Evolutionary conservation across 2,113 vertebrate genomes (phyloP), one percentile per base, ranked within the genome.

Genomic region (Channa argus): DNA sequence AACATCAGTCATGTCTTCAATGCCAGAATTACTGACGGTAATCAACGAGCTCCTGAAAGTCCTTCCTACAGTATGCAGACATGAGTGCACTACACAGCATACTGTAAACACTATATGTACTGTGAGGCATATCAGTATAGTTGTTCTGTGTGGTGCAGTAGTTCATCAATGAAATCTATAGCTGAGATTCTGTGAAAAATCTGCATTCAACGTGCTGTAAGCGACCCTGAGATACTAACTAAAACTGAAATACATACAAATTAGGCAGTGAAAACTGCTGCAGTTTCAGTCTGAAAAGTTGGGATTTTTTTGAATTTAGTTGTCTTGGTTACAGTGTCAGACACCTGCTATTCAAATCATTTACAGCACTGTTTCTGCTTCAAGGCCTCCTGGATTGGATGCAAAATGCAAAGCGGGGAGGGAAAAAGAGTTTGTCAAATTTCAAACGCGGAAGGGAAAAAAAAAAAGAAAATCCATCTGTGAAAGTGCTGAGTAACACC

Each of bases 401-500:
- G 55, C 41, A 41, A 36, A 39, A 69, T 44, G 39, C 77, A 69
- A 68, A 46, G 38, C 4, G 0, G 24, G 24, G 44, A 64, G 41
- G 24, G 5, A 52, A 65, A 76, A 24, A 72, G 33, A 75, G 51
- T 54, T 67, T 50, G 8, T 44, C 66, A n/a, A 75, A 73, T 82
- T 77, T 52, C 33, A 83, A 44, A 61, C 39, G 39, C 7, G 2
- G 3, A 24, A 34, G 33, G 12, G 9, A 66, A 38, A 24, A 24
- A 24, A 24, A 8, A 66, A 38, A n/a, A n/a, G n/a, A n/a, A 10
- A 69, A 15, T 59, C 12, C 39, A 71, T 65, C 10, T n/a, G 34
- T 59, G 43, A 87, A 85, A 84, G 69, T 89, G 88, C 85, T 88
- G 89, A 91, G 82, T 85, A 82, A 86, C 74, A 69, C 44, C 53